Conservation (phyloP, 2,888 invertebrate species). For the Temnothorax rugatulus region DNA sequence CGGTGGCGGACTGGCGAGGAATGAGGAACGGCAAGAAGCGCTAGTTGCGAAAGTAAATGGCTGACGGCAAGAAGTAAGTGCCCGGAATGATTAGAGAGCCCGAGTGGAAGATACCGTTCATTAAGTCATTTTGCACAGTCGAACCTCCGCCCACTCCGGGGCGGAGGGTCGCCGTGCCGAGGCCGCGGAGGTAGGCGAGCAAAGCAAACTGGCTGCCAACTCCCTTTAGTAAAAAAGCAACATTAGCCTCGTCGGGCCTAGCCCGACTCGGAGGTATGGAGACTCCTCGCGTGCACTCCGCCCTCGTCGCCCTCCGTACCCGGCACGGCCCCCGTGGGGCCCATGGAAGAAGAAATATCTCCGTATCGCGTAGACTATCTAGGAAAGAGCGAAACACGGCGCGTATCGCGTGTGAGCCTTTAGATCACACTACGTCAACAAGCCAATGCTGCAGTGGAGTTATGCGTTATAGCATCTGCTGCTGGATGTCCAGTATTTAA, state of each 20-base stretch:
- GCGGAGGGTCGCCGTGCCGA: constrained; percentile 54
- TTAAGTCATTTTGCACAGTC: constrained; percentile 78
- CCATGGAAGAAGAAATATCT: constrained; percentile 27
- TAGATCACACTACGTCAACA: constrained; percentile 12
- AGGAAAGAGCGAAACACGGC: constrained; percentile 10
- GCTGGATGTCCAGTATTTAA: background rate
- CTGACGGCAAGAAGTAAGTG: constrained; percentile 78
- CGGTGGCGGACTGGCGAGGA: background rate
- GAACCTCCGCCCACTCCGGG: constrained; percentile 74
- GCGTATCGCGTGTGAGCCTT: constrained; percentile 36
- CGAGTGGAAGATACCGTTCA: constrained; percentile 77
- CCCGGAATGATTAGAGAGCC: constrained; percentile 78
- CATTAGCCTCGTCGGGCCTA: constrained; percentile 69
- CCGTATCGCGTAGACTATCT: constrained; percentile 32
- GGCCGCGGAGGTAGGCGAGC: constrained; percentile 53
- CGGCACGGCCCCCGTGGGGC: constrained; percentile 7
- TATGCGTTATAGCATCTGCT: background rate
- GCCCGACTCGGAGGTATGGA: constrained; percentile 2
- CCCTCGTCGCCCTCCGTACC: background rate
- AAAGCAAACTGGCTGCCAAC: constrained; percentile 75
- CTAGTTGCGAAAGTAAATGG: constrained; percentile 78
- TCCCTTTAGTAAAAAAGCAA: constrained; percentile 74
- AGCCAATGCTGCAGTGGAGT: background rate
- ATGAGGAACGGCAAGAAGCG: constrained; percentile 64
- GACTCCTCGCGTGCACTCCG: constrained; percentile 25